phyloP scores from a whole-genome alignment of 2,888 invertebrate genomes.

The Microctonus hyperodae region DNA sequence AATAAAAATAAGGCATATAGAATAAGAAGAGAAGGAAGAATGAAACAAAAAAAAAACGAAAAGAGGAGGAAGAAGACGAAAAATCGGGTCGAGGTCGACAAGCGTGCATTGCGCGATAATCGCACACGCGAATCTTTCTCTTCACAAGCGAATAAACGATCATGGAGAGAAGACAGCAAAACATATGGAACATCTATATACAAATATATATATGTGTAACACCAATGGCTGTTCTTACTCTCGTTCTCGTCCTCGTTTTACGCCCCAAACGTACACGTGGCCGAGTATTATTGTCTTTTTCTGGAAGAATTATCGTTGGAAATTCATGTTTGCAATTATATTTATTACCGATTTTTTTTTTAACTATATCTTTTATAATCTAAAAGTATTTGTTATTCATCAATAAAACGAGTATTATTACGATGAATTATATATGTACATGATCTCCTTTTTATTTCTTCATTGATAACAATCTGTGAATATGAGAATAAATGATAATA shows the following conservation, averaged over 20 bases:
- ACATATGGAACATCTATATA: conserved; percentile 6
- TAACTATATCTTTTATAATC: too few species aligned
- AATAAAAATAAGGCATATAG: conserved; percentile 6
- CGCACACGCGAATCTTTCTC: conserved; percentile 23
- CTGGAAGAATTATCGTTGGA: too few species aligned
- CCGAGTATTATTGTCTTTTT: neutral
- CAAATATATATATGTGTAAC: conserved; percentile 1
- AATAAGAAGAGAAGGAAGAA: conserved; percentile 2
- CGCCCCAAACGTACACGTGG: neutral
- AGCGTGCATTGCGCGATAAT: conserved; percentile 28
- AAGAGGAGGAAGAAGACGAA: conserved; percentile 23
- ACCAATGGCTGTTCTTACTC: conserved; percentile 1
- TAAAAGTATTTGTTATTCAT: too few species aligned
- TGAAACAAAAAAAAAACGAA: conserved; percentile 27
- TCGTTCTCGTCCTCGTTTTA: conserved; percentile 19
- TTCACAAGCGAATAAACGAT: conserved; percentile 12
- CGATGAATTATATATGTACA: neutral
- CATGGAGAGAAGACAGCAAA: conserved; percentile 17
- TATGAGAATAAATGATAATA: neutral
- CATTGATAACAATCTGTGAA: neutral
- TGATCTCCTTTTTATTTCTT: neutral
- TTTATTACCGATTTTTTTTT: too few species aligned
- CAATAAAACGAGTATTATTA: too few species aligned
- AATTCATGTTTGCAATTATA: too few species aligned
- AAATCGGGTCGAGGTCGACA: conserved; percentile 52